Percentiles rank a stretch among this genome's conserved stretches.
These are phyloP conservation scores for Mythimna pallens DNA, from an alignment of 2,888 invertebrate genomes.

Conservation along the genomic window DNA sequence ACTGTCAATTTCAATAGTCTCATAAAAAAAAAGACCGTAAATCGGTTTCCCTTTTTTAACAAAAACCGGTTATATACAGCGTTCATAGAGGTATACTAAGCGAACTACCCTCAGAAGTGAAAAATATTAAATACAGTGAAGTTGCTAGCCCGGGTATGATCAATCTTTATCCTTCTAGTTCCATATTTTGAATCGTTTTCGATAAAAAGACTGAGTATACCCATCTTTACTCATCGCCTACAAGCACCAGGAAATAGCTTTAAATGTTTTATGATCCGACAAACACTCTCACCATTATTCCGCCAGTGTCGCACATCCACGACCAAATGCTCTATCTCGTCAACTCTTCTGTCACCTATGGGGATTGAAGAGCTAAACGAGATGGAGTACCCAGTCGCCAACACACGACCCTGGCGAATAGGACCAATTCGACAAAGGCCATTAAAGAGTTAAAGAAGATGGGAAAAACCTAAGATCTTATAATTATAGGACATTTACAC, in stretches of 20 bases:
- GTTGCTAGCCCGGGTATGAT: slow-evolving; percentile 16
- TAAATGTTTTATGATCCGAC: background rate
- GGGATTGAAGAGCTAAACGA: too few relatives aligned
- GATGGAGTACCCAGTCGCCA: too few relatives aligned
- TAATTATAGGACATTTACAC: background rate
- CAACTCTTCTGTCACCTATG: too few relatives aligned
- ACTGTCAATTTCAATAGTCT: background rate
- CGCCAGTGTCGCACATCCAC: too few relatives aligned
- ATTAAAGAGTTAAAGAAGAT: background rate
- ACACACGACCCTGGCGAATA: too few relatives aligned
- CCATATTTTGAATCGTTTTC: too few relatives aligned
- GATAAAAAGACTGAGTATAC: slow-evolving; percentile 29
- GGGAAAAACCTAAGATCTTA: slow-evolving; percentile 14
- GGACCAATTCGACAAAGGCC: too few relatives aligned
- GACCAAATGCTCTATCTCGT: too few relatives aligned
- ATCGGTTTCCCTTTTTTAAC: too few relatives aligned
- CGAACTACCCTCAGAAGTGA: slow-evolving; percentile 26
- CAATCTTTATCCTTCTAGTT: background rate
- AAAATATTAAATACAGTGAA: slow-evolving; percentile 28
- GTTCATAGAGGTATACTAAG: background rate
- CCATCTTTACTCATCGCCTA: slow-evolving; percentile 18
- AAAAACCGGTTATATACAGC: background rate
- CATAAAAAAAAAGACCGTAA: background rate
- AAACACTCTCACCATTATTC: too few relatives aligned
- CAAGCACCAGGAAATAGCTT: slow-evolving; percentile 33